Conservation (phyloP, 2,113 vertebrate species). For the Hipposideros armiger region DNA sequence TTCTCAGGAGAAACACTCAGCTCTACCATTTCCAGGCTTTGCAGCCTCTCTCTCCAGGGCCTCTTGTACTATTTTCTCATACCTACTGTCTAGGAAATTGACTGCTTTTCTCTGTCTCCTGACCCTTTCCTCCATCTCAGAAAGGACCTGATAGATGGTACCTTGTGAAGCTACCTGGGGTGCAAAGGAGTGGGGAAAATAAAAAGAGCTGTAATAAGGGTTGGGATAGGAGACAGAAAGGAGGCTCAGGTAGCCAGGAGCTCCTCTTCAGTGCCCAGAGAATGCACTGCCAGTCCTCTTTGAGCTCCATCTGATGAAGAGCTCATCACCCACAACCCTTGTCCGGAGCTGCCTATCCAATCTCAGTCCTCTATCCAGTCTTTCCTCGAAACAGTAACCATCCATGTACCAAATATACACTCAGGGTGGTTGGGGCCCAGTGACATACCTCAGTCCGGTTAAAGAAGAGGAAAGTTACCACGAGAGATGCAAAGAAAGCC, state of each 20-base stretch:
- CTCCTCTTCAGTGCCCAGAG: not conserved
- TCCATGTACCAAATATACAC: not conserved
- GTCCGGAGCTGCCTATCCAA: not conserved
- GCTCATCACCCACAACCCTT: not conserved
- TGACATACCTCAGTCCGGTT: not conserved
- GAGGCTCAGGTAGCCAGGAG: not conserved
- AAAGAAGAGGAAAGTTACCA: not conserved
- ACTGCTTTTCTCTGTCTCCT: not conserved
- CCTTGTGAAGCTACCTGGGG: not conserved
- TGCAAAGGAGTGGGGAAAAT: not conserved
- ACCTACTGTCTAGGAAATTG: not conserved
- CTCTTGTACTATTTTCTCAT: not conserved
- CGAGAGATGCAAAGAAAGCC: constrained; percentile 24
- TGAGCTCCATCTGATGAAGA: not conserved
- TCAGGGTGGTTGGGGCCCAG: not conserved
- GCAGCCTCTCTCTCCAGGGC: not conserved
- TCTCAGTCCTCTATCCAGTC: not conserved
- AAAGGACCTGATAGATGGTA: not conserved
- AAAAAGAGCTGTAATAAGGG: not conserved
- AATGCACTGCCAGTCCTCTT: not conserved
- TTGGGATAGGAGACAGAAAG: not conserved
- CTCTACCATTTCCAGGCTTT: not conserved
- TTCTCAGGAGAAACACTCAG: not conserved
- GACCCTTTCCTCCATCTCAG: not conserved
- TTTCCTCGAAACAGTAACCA: not conserved